Evolutionary conservation across 2,888 invertebrate genomes (phyloP), one percentile per base, ranked within the genome.

Genomic region (Herminia tarsipennalis): DNA sequence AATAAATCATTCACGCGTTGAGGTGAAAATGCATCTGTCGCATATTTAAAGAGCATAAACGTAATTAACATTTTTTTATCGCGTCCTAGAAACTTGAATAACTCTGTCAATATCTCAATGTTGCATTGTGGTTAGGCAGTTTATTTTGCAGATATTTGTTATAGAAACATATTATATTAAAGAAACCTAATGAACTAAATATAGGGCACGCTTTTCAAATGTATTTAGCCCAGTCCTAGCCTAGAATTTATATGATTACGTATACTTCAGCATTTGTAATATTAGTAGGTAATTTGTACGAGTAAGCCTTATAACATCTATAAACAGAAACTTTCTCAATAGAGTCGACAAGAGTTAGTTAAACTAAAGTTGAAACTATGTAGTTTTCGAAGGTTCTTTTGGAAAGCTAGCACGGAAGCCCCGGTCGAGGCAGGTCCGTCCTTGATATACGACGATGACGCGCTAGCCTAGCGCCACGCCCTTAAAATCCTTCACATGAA

Each of bases 401-500:
- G 34, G 29, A 56, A 61, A 65, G 42, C 33, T 43, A 30, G 42
- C 14, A 36, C 46, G 49, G 57, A 56, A 53, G 40, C 47, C 37
- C 41, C 36, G 24, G 27, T 37, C 39, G 43, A 27, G 35, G 33
- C 41, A 38, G 24, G 34, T 17, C n/a, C 33, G 62, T 54, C 62
- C 54, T 62, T 65, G 53, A 50, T 47, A 50, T 47, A 39, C 32
- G 32, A 29, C 40, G 46, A 44, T 65, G 61, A 65, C 62, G 66
- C 49, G 47, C 29, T 32, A 25, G 34, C 25, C 8, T 37, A 36
- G 34, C 1, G 44, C 46, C 62, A 56, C 66, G 42, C 62, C 66
- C 49, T 56, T 39, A 35, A 53, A 32, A 41, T 27, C 32, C 34
- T 34, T 22, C 9, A 34, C 21, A 16, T 16, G 14, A 10, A n/a